Conservation (phyloP, 2,888 invertebrate species). For the Girardia tigrina region DNA sequence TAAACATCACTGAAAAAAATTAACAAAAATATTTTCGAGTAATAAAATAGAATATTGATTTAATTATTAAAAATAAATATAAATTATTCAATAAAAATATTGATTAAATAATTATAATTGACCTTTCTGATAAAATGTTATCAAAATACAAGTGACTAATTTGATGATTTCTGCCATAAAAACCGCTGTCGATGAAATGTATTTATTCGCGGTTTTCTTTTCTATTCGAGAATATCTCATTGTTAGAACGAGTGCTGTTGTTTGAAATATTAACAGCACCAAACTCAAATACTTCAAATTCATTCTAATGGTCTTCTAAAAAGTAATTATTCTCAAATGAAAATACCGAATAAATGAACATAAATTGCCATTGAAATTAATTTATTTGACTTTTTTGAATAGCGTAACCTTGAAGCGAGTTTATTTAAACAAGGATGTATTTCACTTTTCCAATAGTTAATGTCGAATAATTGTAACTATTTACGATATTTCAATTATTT, state of each 20-base stretch:
- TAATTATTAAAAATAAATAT: constrained; percentile 23
- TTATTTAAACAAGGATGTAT: too few relatives aligned
- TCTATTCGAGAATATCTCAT: constrained; percentile 9
- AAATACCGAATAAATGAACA: too few relatives aligned
- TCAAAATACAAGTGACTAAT: neutral
- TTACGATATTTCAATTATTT: too few relatives aligned
- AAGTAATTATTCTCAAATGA: too few relatives aligned
- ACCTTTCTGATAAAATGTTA: neutral
- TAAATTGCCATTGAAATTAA: too few relatives aligned
- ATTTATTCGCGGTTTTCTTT: neutral
- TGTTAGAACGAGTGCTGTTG: neutral
- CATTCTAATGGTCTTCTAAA: neutral
- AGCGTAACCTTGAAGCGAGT: too few relatives aligned
- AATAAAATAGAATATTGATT: too few relatives aligned
- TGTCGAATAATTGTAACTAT: too few relatives aligned
- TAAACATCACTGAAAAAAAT: too few relatives aligned
- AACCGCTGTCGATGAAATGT: neutral
- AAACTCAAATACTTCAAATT: neutral
- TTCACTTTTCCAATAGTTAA: too few relatives aligned
- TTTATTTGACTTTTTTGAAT: too few relatives aligned
- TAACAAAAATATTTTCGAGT: too few relatives aligned
- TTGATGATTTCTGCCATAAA: constrained; percentile 9
- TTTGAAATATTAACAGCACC: constrained; percentile 12
- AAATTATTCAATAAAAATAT: constrained; percentile 38
- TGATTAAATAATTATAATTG: constrained; percentile 37